These are phyloP conservation scores for Drosophila sucinea DNA, from an alignment of 1,140 invertebrate genomes.

Conservation along the genomic window DNA sequence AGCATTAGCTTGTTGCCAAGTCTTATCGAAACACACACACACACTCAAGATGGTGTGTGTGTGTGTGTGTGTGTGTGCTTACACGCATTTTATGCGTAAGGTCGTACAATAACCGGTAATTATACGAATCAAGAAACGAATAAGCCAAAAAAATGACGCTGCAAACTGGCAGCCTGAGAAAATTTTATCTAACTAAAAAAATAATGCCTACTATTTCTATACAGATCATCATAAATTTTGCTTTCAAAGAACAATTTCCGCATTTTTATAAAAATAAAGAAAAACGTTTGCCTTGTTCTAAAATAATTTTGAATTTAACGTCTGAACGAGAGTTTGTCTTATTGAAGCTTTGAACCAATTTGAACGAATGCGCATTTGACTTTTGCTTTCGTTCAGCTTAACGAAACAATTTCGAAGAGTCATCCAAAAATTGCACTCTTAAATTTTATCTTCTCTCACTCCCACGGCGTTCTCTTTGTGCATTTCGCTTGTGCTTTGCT, in stretches of 20 bases:
- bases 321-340: slow-evolving; percentile 10
- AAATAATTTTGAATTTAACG: slow-evolving; percentile 47
- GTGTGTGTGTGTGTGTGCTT: slow-evolving; percentile 16
- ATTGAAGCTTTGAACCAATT: slow-evolving; percentile 61
- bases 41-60: slow-evolving; percentile 18
- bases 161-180: slow-evolving; percentile 68
- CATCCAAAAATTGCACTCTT: slow-evolving; percentile 21
- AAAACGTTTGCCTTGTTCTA: neutral
- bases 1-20: slow-evolving; percentile 38
- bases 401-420: slow-evolving; percentile 33
- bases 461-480: neutral
- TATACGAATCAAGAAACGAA: slow-evolving; percentile 49
- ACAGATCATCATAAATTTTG: slow-evolving; percentile 62
- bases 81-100: slow-evolving; percentile 78
- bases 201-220: slow-evolving; percentile 4
- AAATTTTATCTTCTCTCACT: slow-evolving; percentile 4
- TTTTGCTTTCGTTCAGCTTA: slow-evolving; percentile 60
- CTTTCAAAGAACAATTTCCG: slow-evolving; percentile 52
- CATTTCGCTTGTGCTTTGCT: neutral
- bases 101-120: slow-evolving; percentile 81
- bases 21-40: slow-evolving; percentile 31
- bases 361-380: slow-evolving; percentile 51
- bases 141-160: slow-evolving; percentile 59
- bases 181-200: slow-evolving; percentile 21
- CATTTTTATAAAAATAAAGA: slow-evolving; percentile 55